These are phyloP conservation scores for Piprites chloris DNA, from an alignment of 2,113 vertebrate species.

Conservation along the genomic window DNA sequence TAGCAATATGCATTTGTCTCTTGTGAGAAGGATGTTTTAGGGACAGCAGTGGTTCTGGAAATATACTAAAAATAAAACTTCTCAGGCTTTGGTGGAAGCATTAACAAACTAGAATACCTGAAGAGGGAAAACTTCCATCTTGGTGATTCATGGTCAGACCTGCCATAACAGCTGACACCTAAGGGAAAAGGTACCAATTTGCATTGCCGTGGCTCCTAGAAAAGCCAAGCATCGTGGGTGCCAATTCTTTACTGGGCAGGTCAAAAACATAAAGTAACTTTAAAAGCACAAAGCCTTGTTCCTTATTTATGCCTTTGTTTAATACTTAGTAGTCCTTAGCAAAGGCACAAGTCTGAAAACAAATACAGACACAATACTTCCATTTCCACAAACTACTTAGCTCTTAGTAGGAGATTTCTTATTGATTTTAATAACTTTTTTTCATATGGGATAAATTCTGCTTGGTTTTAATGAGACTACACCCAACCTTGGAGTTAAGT, in stretches of 20 bases:
- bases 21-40: not conserved
- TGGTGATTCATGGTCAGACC: not conserved
- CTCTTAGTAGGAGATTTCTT: not conserved
- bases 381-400: not conserved
- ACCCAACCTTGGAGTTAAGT: slow-evolving; percentile 15
- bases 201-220: not conserved
- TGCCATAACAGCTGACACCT: not conserved
- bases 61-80: not conserved
- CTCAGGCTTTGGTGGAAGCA: not conserved
- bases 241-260: not conserved
- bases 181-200: not conserved
- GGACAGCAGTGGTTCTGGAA: not conserved
- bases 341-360: not conserved
- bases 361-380: not conserved
- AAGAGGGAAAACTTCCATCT: not conserved
- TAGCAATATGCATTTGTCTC: not conserved
- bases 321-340: not conserved
- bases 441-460: not conserved
- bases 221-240: not conserved
- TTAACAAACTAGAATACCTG: not conserved
- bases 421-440: not conserved
- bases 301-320: not conserved
- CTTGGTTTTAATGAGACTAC: not conserved
- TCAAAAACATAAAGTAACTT: not conserved
- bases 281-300: not conserved